Evolutionary conservation across 2,113 vertebrate species (phyloP).

Genomic region (Sinocyclocheilus anophthalmus): DNA sequence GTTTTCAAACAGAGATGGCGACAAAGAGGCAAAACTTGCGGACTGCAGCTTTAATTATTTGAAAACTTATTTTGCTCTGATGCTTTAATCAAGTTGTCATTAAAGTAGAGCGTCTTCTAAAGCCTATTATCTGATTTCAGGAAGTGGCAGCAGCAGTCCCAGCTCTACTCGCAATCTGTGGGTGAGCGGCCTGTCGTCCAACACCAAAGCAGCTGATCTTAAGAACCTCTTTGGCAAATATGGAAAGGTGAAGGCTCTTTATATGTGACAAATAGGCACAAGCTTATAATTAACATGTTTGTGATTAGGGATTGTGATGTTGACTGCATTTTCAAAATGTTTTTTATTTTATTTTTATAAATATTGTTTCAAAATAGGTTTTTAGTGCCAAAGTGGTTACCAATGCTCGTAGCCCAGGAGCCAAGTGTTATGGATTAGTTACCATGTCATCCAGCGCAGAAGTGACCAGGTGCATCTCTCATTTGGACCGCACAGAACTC

Average conservation of each 20-base stretch:
- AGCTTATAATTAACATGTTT: neutral
- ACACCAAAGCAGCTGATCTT: constrained; percentile 96
- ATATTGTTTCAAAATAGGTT: constrained; percentile 74
- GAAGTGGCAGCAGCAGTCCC: constrained; percentile 76
- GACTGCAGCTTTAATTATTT: neutral
- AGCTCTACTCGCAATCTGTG: constrained; percentile 92
- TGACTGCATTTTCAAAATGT: neutral
- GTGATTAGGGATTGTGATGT: neutral
- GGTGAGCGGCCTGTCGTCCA: constrained; percentile 97
- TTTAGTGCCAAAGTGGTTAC: constrained; percentile 97
- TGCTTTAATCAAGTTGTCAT: neutral
- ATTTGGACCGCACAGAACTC: constrained; percentile 92
- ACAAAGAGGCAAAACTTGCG: no score
- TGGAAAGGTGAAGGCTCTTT: constrained; percentile 84
- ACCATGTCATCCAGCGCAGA: constrained; percentile 95
- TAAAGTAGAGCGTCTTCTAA: neutral
- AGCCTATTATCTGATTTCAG: constrained; percentile 63
- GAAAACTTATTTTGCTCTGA: neutral
- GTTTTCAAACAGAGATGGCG: no score
- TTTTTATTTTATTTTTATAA: neutral
- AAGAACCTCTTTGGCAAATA: constrained; percentile 99
- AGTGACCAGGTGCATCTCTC: constrained; percentile 88
- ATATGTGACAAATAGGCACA: neutral
- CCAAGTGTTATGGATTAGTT: constrained; percentile 95
- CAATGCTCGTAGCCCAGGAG: constrained; percentile 94